These are phyloP conservation scores for Gymnosoma rotundatum DNA, from an alignment of 2,888 invertebrate genomes.

Conservation along the genomic window DNA sequence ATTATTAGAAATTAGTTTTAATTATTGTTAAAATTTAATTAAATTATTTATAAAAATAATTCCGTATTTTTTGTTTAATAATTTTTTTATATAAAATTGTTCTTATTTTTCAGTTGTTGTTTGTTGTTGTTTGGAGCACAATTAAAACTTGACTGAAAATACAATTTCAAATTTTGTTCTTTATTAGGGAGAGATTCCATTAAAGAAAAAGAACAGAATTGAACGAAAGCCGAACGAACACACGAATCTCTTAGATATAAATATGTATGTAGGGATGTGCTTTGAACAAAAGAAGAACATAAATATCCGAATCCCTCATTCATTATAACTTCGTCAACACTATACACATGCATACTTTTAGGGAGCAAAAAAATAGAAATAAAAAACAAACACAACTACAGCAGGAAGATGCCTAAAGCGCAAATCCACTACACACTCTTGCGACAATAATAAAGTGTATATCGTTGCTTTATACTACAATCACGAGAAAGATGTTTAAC, in stretches of 20 bases:
- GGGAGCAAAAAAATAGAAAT: constrained; percentile 25
- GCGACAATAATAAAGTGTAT: constrained; percentile 22
- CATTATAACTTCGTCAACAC: constrained; percentile 27
- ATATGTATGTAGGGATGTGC: background rate
- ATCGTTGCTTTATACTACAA: constrained; percentile 28
- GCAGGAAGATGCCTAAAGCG: constrained; percentile 38
- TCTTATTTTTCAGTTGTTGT: constrained; percentile 13
- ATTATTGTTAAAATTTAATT: background rate
- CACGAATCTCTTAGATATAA: constrained; percentile 25
- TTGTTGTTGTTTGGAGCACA: constrained; percentile 64
- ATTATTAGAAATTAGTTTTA: too few relatives aligned
- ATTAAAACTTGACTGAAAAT: constrained; percentile 64
- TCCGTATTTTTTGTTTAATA: constrained; percentile 20
- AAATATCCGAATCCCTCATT: constrained; percentile 39
- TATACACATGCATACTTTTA: constrained; percentile 31
- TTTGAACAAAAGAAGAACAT: constrained; percentile 1
- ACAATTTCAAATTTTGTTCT: constrained; percentile 45
- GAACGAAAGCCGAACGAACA: constrained; percentile 40
- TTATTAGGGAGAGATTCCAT: constrained; percentile 52
- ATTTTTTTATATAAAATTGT: constrained; percentile 21
- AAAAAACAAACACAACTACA: constrained; percentile 14
- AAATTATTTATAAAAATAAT: background rate
- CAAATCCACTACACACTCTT: constrained; percentile 51
- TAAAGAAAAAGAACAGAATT: constrained; percentile 28
- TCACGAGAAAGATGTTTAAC: constrained; percentile 50